A percentile compares a stretch with the other conserved stretches of the same genome.
These are phyloP conservation scores for Leptinotarsa texana DNA, from an alignment of 1,140 invertebrate species.

Conservation along the genomic window DNA sequence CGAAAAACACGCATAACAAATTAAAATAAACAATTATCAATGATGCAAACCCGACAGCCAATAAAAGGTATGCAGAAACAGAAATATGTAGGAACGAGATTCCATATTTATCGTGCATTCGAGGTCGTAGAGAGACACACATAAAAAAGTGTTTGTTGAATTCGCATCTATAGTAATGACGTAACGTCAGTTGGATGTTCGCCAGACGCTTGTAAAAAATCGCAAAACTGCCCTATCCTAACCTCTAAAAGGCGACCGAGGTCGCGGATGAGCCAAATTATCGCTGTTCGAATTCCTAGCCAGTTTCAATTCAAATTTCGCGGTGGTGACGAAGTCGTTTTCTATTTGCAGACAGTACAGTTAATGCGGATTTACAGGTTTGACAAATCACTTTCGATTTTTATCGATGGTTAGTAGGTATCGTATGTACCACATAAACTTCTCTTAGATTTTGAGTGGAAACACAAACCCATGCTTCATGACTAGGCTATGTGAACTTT, in stretches of 20 bases:
- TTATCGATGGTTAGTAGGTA: too few relatives aligned
- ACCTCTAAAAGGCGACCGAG: conserved; percentile 34
- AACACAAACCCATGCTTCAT: too few relatives aligned
- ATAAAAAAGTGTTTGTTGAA: conserved; percentile 40
- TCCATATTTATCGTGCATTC: conserved; percentile 30
- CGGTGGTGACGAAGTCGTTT: neutral
- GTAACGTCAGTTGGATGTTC: conserved; percentile 35
- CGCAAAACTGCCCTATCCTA: conserved; percentile 44
- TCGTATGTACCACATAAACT: too few relatives aligned
- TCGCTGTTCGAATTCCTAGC: conserved; percentile 11
- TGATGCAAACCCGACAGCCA: neutral
- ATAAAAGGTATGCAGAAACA: conserved; percentile 3
- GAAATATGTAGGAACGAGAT: conserved; percentile 17
- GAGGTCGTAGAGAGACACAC: conserved; percentile 33
- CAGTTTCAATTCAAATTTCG: conserved; percentile 12
- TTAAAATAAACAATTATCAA: neutral
- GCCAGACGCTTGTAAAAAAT: conserved; percentile 37
- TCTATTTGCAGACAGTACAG: too few relatives aligned
- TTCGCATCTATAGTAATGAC: conserved; percentile 37
- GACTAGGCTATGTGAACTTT: too few relatives aligned
- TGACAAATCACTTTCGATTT: too few relatives aligned
- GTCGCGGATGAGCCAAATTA: conserved; percentile 29
- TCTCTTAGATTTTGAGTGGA: too few relatives aligned
- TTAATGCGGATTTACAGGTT: too few relatives aligned
- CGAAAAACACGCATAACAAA: neutral